Conservation (phyloP, 2,888 invertebrate species). For the Rhingia rostrata region DNA sequence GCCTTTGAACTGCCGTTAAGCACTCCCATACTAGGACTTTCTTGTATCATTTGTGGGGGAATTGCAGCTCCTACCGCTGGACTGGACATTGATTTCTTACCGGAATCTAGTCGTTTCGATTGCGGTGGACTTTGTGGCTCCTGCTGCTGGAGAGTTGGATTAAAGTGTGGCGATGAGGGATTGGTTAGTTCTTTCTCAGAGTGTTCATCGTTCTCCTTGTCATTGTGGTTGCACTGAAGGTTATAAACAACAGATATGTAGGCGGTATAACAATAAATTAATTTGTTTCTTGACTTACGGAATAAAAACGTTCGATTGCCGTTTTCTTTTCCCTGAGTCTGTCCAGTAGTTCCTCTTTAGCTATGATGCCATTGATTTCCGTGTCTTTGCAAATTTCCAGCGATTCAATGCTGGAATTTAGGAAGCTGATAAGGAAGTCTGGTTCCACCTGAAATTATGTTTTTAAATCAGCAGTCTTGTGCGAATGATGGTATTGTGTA, state of each 20-base stretch:
- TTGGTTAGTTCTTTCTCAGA: conserved; percentile 57
- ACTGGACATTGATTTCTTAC: conserved; percentile 82
- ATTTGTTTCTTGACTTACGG: conserved; percentile 76
- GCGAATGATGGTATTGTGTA: not conserved
- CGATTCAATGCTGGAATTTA: conserved; percentile 88
- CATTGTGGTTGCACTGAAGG: conserved; percentile 41
- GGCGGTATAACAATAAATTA: no score
- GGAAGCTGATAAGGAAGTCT: conserved; percentile 88
- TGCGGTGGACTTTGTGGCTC: conserved; percentile 77
- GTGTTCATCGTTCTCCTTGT: conserved; percentile 59
- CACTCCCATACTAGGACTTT: conserved; percentile 82
- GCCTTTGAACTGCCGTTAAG: conserved; percentile 75
- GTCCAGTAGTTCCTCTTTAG: conserved; percentile 85
- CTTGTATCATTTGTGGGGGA: conserved; percentile 79
- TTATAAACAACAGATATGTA: not conserved
- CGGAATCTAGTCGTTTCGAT: conserved; percentile 80
- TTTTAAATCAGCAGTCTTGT: not conserved
- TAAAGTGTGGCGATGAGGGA: conserved; percentile 28
- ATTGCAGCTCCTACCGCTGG: conserved; percentile 80
- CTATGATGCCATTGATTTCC: conserved; percentile 83
- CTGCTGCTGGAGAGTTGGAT: conserved; percentile 71
- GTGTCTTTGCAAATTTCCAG: conserved; percentile 83
- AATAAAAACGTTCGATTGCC: conserved; percentile 81
- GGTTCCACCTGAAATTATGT: conserved; percentile 85
- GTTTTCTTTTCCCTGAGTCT: conserved; percentile 87